Evolutionary conservation across 2,113 vertebrate genomes (phyloP), one percentile per base, ranked within the genome.

Genomic region (Festucalex cinctus): DNA sequence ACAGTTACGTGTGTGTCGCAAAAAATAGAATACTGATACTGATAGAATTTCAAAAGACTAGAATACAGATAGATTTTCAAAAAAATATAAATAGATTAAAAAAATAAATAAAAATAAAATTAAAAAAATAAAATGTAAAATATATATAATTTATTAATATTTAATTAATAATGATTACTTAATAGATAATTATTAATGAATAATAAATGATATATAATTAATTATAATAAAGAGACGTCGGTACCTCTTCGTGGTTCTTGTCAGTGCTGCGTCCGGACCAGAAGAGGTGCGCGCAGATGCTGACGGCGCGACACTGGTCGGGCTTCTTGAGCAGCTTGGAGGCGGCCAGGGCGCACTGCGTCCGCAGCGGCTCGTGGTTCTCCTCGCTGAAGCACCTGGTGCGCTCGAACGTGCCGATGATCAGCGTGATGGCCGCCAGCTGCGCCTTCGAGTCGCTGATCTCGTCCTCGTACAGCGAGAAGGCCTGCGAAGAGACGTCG

Each of bases 401-500:
- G 35, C 95, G 91, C 88, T 99, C 97, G 71, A 99, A 98, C 1
- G 97, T 99, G 20, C 97, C 97, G 54, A 98, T 98, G 86, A 99
- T 98, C 78, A 99, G 89, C 0, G 96, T 98, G 85, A 99, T 98
- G 69, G 97, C 97, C n/a, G 97, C 97, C 84, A 99, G 85, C 89
- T 99, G 97, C 35, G 97, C 97, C 90, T 99, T 99, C 20, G 97
- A 98, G 88, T 99, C 97, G 65, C 97, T 97, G 88, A 99, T 98
- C 91, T 99, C 97, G 70, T 99, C 97, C 88, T 99, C 97, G 46
- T 99, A 99, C 1, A 99, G 89, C 44, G 97, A 99, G 79, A 99
- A 99, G 4, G 97, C 97, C 97, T 98, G 80, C 0, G n/a, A n/a
- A n/a, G 22, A 32, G 39, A 12, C 39, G 39, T 9, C 39, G 9